Conservation (phyloP, 2,888 invertebrate genomes). For the Aelia acuminata region DNA sequence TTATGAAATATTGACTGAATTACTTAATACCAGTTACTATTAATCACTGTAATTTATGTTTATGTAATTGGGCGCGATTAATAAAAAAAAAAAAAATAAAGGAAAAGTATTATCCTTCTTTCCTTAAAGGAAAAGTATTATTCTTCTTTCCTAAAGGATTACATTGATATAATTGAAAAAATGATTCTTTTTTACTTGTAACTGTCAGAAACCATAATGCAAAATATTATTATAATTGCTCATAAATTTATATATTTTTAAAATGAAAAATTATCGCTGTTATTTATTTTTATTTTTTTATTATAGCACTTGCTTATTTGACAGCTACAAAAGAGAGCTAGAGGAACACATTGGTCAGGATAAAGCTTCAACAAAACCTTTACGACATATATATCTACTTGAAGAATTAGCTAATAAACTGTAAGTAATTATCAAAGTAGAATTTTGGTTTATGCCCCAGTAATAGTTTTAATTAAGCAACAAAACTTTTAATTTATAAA, state of each 20-base stretch:
- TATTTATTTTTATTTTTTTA: background rate
- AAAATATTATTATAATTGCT: background rate
- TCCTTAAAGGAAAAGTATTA: too few relatives aligned
- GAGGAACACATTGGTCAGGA: background rate
- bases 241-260: background rate
- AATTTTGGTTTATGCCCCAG: background rate
- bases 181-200: too few relatives aligned
- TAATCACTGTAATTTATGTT: too few relatives aligned
- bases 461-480: too few relatives aligned
- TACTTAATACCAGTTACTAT: too few relatives aligned
- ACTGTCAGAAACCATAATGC: background rate
- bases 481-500: too few relatives aligned
- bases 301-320: background rate
- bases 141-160: too few relatives aligned
- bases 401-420: background rate
- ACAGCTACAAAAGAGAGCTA: background rate
- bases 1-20: too few relatives aligned
- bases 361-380: constrained; percentile 13
- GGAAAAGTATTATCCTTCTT: too few relatives aligned
- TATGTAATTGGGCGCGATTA: too few relatives aligned
- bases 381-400: background rate
- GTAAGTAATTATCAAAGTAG: background rate
- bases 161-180: too few relatives aligned
- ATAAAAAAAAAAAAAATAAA: too few relatives aligned
- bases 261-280: background rate